A percentile compares a stretch with the other conserved stretches of the same genome.
phyloP scores from a whole-genome alignment of 1,140 invertebrate species.

The Drosophila obscura region DNA sequence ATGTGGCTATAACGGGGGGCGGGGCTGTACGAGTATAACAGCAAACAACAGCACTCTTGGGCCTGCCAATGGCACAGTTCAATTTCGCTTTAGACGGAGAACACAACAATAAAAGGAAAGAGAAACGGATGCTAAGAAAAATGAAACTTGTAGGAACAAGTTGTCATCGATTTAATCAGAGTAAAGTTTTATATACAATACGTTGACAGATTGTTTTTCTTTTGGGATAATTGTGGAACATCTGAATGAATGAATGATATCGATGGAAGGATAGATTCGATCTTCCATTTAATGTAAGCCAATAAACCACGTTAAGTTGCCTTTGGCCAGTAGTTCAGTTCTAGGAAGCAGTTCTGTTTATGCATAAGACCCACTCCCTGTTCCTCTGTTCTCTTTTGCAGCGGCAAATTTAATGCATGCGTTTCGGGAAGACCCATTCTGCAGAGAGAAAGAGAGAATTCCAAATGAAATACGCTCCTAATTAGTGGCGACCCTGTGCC shows the following conservation, averaged over 20 bases:
- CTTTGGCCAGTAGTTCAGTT: no score
- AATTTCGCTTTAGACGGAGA: slow-evolving; percentile 53
- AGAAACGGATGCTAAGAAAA: slow-evolving; percentile 17
- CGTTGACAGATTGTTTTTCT: slow-evolving; percentile 34
- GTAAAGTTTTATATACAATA: slow-evolving; percentile 40
- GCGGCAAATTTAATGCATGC: slow-evolving; percentile 63
- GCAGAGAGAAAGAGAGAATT: slow-evolving; percentile 12
- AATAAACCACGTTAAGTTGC: no score
- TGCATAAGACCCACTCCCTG: slow-evolving; percentile 1
- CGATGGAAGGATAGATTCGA: background rate
- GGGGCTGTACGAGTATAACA: slow-evolving; percentile 26
- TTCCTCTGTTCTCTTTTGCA: background rate
- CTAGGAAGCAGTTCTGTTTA: slow-evolving; percentile 38
- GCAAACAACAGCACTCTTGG: slow-evolving; percentile 65
- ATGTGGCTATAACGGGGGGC: slow-evolving; percentile 6
- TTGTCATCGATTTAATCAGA: slow-evolving; percentile 55
- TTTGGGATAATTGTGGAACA: slow-evolving; percentile 23
- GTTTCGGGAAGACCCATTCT: slow-evolving; percentile 21
- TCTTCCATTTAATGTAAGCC: slow-evolving; percentile 1
- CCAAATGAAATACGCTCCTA: slow-evolving; percentile 66
- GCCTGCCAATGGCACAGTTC: slow-evolving; percentile 71
- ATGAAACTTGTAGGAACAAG: slow-evolving; percentile 41
- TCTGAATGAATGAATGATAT: no score
- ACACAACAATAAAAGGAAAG: slow-evolving; percentile 21
- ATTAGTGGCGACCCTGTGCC: slow-evolving; percentile 72